Conservation (phyloP, 2,113 vertebrate genomes). For the Perccottus glenii region DNA sequence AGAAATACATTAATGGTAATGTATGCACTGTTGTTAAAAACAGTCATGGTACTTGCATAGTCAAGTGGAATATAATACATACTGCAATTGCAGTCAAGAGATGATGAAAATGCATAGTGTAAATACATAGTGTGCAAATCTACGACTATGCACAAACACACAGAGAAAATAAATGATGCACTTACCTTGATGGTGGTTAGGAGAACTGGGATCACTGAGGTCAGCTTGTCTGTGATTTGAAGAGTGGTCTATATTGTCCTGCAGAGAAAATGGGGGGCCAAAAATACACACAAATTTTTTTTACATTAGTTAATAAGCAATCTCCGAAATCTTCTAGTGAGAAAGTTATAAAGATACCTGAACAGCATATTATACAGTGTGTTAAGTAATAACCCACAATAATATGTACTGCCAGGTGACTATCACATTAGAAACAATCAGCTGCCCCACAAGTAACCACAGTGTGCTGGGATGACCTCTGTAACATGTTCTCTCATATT, state of each 20-base stretch:
- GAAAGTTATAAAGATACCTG: too few relatives aligned
- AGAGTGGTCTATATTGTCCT: constrained; percentile 89
- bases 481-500: not conserved
- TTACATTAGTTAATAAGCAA: too few relatives aligned
- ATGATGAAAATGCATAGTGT: too few relatives aligned
- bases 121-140: too few relatives aligned
- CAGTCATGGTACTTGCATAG: too few relatives aligned
- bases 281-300: not conserved
- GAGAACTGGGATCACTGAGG: constrained; percentile 79
- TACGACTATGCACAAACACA: constrained; percentile 11
- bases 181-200: constrained; percentile 87
- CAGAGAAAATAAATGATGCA: not conserved
- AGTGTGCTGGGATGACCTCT: constrained; percentile 22
- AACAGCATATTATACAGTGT: not conserved
- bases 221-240: constrained; percentile 79
- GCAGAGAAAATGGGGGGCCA: constrained; percentile 52
- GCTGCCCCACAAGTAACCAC: constrained; percentile 2
- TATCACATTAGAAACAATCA: constrained; percentile 3
- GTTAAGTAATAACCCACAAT: not conserved
- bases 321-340: too few relatives aligned
- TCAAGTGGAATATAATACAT: too few relatives aligned
- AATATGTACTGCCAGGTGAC: constrained; percentile 19
- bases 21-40: too few relatives aligned
- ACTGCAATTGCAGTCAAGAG: too few relatives aligned
- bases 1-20: too few relatives aligned